Evolutionary conservation across 2,113 vertebrate species (phyloP), one percentile per base, ranked within the genome.

Genomic region (Nyctibius bracteatus): DNA sequence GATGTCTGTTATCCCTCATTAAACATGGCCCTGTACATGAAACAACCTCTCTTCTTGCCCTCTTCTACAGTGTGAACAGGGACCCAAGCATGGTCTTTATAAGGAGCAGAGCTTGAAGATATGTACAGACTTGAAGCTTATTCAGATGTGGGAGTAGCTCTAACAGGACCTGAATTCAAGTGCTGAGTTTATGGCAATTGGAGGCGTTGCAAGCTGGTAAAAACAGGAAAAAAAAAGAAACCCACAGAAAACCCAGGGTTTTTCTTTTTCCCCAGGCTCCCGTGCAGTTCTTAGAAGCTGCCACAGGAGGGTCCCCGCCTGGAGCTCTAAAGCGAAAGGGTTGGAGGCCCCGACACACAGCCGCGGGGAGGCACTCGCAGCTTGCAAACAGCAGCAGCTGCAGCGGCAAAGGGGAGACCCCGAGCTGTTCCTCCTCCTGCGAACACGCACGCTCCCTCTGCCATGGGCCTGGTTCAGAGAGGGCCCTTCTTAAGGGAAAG

Each of bases 81-180:
- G 39, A 75, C 39, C 8, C 0, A 0, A 68, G 33, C 6, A 28
- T 6, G 5, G 24, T 30, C n/a, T 81, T n/a, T 14, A 18, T 20
- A 12, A 58, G 30, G 12, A 74, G 10, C 41, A 72, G 37, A 88
- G 18, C 9, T 8, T 61, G 44, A 63, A 73, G 16, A 9, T 9
- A 20, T 10, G 15, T 8, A 25, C 25, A 28, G 37, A 43, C 7
- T 41, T 58, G 52, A 54, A 65, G 23, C 3, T 63, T 20, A 39
- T 46, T 68, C 35, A 8, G 58, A 4, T 2, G 8, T 1, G 1
- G 30, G 5, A 62, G 16, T 4, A 65, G 18, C 43, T 92, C 18
- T 63, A n/a, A 33, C 0, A 55, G 47, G 22, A 65, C 43, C 31
- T 49, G 31, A 73, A 65, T 5, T 49, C 39, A 12, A 13, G 6